phyloP scores from a whole-genome alignment of 2,797 vertebrate genomes.

The Ambastaia sidthimunki region DNA sequence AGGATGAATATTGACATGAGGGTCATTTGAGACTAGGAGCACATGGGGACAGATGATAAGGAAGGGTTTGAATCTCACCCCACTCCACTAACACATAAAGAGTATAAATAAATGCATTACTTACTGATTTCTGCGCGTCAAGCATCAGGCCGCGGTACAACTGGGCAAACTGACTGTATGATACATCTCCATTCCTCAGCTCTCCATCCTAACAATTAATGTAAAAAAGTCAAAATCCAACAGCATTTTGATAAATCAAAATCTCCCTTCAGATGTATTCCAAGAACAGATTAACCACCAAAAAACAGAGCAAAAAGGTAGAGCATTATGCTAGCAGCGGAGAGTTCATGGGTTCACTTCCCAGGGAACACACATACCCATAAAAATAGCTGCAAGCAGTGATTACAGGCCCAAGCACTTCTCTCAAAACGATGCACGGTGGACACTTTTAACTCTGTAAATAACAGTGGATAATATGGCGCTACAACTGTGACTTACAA shows the following conservation, averaged over 20 bases:
- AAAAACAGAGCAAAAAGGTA: too few relatives aligned
- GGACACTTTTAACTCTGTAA: too few relatives aligned
- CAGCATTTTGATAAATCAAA: neutral
- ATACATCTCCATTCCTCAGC: conserved; percentile 91
- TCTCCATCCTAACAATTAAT: conserved; percentile 84
- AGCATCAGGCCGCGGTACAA: conserved; percentile 98
- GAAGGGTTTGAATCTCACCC: conserved; percentile 17
- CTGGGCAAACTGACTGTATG: conserved; percentile 93
- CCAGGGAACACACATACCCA: too few relatives aligned
- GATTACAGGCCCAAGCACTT: too few relatives aligned
- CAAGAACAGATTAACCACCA: too few relatives aligned
- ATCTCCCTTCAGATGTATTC: too few relatives aligned
- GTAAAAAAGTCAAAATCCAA: neutral
- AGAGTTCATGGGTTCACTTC: too few relatives aligned
- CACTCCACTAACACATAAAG: neutral
- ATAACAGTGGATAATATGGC: too few relatives aligned
- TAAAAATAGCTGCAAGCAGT: too few relatives aligned
- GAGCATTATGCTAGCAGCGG: too few relatives aligned
- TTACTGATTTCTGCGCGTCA: conserved; percentile 92
- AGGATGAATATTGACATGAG: conserved; percentile 75
- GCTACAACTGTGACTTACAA: too few relatives aligned
- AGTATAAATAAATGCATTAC: conserved; percentile 54
- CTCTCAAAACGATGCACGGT: too few relatives aligned
- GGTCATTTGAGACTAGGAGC: conserved; percentile 74
- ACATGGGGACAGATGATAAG: conserved; percentile 19